Conservation (phyloP, 2,113 vertebrate species). For the Perca flavescens region DNA sequence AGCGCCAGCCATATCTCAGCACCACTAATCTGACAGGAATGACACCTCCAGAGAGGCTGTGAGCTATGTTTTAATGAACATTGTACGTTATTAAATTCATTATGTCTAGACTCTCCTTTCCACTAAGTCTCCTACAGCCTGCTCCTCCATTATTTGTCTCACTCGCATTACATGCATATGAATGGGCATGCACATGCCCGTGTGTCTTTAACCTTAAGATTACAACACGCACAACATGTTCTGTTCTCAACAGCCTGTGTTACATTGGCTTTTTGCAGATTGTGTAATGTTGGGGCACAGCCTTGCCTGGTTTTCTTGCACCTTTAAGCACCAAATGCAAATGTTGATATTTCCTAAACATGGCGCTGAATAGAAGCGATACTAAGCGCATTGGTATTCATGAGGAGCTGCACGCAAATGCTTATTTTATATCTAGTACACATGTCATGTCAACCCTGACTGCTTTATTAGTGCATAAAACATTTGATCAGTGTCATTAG, state of each 20-base stretch:
- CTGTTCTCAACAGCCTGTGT: conserved; percentile 17
- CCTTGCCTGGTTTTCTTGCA: conserved; percentile 23
- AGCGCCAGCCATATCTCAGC: conserved; percentile 73
- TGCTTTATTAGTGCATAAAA: conserved; percentile 59
- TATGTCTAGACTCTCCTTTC: conserved; percentile 70
- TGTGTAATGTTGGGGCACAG: conserved; percentile 24
- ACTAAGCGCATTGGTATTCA: conserved; percentile 57
- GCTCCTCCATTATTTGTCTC: conserved; percentile 24
- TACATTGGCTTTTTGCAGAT: conserved; percentile 39
- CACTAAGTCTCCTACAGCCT: conserved; percentile 52
- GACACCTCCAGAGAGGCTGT: conserved; percentile 76
- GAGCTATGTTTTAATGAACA: conserved; percentile 80
- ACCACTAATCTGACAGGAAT: conserved; percentile 78
- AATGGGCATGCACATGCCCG: background rate
- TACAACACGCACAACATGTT: conserved; percentile 37
- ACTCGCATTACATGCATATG: conserved; percentile 34
- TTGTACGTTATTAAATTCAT: conserved; percentile 78
- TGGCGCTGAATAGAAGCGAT: conserved; percentile 14
- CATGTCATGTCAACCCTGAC: conserved; percentile 46
- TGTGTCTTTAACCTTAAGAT: conserved; percentile 47
- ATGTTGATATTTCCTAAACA: conserved; percentile 65
- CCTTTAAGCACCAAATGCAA: conserved; percentile 65
- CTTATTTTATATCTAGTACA: conserved; percentile 56
- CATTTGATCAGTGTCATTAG: conserved; percentile 56
- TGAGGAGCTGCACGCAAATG: conserved; percentile 40